phyloP scores from a whole-genome alignment of 2,888 invertebrate genomes.

The Halocaridina rubra region DNA sequence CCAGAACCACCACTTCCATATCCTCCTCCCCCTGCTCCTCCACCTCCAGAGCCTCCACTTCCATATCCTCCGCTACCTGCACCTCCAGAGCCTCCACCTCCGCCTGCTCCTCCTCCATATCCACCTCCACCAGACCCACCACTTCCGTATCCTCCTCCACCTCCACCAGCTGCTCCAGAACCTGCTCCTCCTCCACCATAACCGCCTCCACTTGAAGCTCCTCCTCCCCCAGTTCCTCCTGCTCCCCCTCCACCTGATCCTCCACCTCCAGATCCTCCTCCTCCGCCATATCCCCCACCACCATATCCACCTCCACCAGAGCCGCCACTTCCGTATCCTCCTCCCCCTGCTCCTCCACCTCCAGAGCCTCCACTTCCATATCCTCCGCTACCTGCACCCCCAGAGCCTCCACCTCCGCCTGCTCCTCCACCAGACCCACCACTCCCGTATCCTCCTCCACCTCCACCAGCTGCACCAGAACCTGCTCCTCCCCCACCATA shows the following conservation, averaged over 20 bases:
- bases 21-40: background rate
- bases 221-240: background rate
- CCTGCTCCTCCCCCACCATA: background rate
- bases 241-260: background rate
- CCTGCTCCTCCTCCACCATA: background rate
- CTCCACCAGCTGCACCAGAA: background rate
- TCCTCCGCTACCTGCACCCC: background rate
- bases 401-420: background rate
- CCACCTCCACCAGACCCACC: background rate
- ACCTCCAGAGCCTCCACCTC: conserved; percentile 3
- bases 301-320: background rate
- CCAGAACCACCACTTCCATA: background rate
- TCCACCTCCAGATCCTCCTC: background rate
- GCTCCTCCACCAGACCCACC: background rate
- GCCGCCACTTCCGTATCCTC: background rate
- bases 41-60: background rate
- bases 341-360: background rate
- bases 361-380: background rate
- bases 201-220: background rate
- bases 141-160: background rate
- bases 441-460: background rate
- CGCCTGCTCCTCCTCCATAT: background rate
- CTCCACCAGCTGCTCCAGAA: background rate
- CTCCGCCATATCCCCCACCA: too few species aligned
- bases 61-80: too few species aligned